These are phyloP conservation scores for Punctoribates punctum DNA, from an alignment of 2,888 invertebrate species.

Conservation along the genomic window DNA sequence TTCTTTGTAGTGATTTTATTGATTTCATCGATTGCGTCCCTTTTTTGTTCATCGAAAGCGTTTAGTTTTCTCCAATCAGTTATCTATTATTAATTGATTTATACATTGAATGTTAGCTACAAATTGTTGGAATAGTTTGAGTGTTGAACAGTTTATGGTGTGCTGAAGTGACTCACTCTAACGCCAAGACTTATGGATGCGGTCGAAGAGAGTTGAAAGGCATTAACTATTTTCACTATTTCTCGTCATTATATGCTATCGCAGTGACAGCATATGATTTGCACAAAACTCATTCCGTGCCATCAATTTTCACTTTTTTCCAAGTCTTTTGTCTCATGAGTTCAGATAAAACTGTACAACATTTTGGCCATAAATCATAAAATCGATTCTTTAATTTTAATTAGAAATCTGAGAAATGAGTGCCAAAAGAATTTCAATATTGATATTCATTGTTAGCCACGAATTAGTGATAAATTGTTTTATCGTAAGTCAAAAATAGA, in stretches of 20 bases:
- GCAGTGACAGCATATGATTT: slow-evolving; percentile 10
- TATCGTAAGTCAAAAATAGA: no score
- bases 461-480: no score
- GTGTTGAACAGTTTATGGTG: neutral
- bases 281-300: neutral
- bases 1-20: neutral
- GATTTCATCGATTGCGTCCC: neutral
- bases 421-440: no score
- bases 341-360: no score
- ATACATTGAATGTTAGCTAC: slow-evolving; percentile 18
- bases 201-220: neutral
- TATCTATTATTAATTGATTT: slow-evolving; percentile 33
- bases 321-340: no score
- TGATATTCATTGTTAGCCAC: no score
- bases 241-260: neutral
- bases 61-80: neutral
- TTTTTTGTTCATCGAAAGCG: slow-evolving; percentile 1
- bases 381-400: no score
- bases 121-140: neutral
- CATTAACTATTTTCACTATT: slow-evolving; percentile 26
- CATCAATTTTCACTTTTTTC: neutral
- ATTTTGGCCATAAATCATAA: no score
- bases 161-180: neutral
- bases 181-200: neutral
- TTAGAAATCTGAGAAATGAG: no score